Percentiles rank a stretch among this genome's conserved stretches.
Conservation (phyloP, 2,113 vertebrate species). For the Chionis minor region DNA sequence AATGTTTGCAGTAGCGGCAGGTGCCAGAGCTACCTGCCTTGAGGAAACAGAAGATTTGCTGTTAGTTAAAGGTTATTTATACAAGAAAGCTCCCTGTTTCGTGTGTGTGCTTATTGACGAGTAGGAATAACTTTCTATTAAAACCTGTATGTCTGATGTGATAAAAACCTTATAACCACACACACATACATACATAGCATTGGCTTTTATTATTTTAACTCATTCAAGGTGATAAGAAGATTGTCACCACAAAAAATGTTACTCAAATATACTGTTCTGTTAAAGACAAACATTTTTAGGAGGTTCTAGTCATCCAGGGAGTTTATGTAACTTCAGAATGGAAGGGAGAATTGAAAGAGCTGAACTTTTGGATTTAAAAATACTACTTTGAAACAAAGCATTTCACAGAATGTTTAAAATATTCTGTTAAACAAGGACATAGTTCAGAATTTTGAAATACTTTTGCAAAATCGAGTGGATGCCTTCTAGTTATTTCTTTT, state of each 20-base stretch:
- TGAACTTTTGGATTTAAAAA: not conserved
- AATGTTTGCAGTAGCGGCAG: constrained; percentile 10
- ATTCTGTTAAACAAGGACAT: not conserved
- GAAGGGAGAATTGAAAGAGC: not conserved
- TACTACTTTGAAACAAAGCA: not conserved
- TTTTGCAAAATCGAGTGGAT: not conserved
- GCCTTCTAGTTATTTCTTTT: not conserved
- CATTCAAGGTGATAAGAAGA: not conserved
- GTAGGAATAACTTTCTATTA: not conserved
- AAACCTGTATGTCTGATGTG: not conserved
- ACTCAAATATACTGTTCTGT: not conserved
- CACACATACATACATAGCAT: not conserved
- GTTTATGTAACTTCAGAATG: not conserved
- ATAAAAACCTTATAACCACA: not conserved
- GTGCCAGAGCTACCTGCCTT: constrained; percentile 1
- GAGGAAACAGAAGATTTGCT: not conserved
- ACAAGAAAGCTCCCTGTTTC: not conserved
- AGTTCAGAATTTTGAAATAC: not conserved
- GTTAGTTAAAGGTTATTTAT: not conserved
- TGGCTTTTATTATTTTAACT: not conserved
- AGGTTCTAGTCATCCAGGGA: not conserved
- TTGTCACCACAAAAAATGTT: not conserved
- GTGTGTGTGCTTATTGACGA: not conserved
- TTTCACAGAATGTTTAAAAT: not conserved
- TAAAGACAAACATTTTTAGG: not conserved